Evolutionary conservation across 2,888 invertebrate genomes (phyloP), one percentile per base, ranked within the genome.

Genomic region (Heteromurus nitidus): DNA sequence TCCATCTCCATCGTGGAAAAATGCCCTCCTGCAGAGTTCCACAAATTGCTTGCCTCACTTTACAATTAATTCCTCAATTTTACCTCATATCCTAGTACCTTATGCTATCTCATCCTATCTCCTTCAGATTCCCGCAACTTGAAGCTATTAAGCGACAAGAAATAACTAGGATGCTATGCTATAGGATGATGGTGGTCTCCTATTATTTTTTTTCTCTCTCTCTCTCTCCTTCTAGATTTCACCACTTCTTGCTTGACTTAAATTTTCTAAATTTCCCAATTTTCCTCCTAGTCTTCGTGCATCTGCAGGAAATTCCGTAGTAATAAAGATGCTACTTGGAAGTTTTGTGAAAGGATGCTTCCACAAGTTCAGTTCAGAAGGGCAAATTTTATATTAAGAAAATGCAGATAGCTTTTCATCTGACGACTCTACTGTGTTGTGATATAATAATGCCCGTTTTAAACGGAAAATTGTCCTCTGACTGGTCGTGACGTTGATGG

Each of bases 41-140:
- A 31, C 70, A 77, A 83, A 83, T 74, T 81, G 70, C 70, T 73
- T 81, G 65, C 68, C 67, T 70, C 69, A 80, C 79, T 79, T 69
- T 82, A 53, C 28, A 76, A 76, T 76, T 76, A 76, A 76, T 76
- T 76, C 76, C 47, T 47, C 67, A 67, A 76, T 53, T 76, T 76
- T 76, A 36, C 76, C 75, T 75, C 58, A 67, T 24, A 53, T 47
- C 36, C 65, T n/a, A n/a, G n/a, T n/a, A n/a, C n/a, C 36, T 62
- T 62, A n/a, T n/a, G n/a, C n/a, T n/a, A n/a, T n/a, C n/a, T n/a
- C n/a, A n/a, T n/a, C n/a, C n/a, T n/a, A n/a, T 44, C 31, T 24
- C 31, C 31, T 26, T 42, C 7, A 13, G 44, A 42, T 44, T 20
- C 31, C 13, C 50, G 22, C 50, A 20, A 20, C 22, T 9, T 50